These are phyloP conservation scores for Schizotus pectinicornis DNA, from an alignment of 2,888 invertebrate genomes.

Conservation along the genomic window DNA sequence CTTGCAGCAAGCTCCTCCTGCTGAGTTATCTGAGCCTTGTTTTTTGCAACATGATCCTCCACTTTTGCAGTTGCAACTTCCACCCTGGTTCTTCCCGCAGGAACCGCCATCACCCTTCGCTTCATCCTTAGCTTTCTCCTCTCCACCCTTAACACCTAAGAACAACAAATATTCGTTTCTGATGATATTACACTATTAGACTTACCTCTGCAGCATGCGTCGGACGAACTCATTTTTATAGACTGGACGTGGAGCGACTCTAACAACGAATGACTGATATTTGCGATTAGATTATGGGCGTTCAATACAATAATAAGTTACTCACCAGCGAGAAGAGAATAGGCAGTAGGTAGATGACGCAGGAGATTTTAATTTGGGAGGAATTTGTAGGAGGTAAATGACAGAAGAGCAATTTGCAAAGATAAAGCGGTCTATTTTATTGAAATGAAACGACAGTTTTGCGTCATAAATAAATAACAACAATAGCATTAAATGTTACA, in stretches of 20 bases:
- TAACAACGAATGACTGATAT: not conserved
- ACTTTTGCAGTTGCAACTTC: not conserved
- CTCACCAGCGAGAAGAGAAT: too few species aligned
- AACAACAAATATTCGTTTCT: not conserved
- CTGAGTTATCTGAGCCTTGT: not conserved
- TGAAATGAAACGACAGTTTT: not conserved
- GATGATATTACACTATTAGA: not conserved
- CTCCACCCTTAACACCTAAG: not conserved
- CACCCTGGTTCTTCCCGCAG: not conserved
- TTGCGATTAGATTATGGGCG: not conserved
- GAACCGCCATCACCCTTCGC: not conserved
- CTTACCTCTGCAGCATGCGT: conserved; percentile 8
- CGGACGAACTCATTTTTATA: conserved; percentile 1
- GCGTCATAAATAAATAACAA: not conserved
- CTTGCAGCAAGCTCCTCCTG: conserved; percentile 11
- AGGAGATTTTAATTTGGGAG: too few species aligned
- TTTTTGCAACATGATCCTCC: conserved; percentile 3
- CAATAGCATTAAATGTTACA: not conserved
- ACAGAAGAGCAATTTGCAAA: not conserved
- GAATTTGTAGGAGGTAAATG: too few species aligned
- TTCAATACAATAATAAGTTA: too few species aligned
- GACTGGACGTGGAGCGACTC: not conserved
- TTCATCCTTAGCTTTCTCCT: not conserved
- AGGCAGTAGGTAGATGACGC: too few species aligned
- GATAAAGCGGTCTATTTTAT: not conserved